Evolutionary conservation across 2,797 vertebrate species (phyloP).

Genomic region (Sebastes trivittatus): DNA sequence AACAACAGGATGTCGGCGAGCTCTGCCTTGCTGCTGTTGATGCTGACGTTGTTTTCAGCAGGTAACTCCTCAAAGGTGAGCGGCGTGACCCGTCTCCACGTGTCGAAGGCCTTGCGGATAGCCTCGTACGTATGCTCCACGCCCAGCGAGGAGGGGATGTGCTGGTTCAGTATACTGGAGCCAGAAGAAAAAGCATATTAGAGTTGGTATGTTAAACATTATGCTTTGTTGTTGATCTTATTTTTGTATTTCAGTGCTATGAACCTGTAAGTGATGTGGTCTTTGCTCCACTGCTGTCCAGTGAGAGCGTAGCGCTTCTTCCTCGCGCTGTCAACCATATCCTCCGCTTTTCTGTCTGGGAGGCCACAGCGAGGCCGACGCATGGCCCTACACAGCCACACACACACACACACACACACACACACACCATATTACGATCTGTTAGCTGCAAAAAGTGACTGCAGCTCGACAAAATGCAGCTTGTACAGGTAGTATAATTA

Average conservation of each 20-base stretch:
- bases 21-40: constrained; percentile 79
- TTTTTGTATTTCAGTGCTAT: not conserved
- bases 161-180: constrained; percentile 89
- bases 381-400: constrained; percentile 86
- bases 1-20: constrained; percentile 91
- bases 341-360: constrained; percentile 86
- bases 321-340: constrained; percentile 78
- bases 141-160: constrained; percentile 86
- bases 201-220: not conserved
- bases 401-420: not conserved
- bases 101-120: constrained; percentile 86
- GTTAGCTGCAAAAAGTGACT: not conserved
- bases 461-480: not conserved
- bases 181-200: not conserved
- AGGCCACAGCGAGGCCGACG: constrained; percentile 92
- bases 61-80: constrained; percentile 89
- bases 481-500: not conserved
- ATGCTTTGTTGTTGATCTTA: not conserved
- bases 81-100: constrained; percentile 89
- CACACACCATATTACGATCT: not conserved
- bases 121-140: constrained; percentile 81
- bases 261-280: constrained; percentile 83
- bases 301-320: constrained; percentile 88
- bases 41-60: constrained; percentile 78
- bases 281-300: constrained; percentile 80